Evolutionary conservation across 2,888 invertebrate genomes (phyloP), one percentile per base, ranked within the genome.

Genomic region (Caenorhabditis angaria): DNA sequence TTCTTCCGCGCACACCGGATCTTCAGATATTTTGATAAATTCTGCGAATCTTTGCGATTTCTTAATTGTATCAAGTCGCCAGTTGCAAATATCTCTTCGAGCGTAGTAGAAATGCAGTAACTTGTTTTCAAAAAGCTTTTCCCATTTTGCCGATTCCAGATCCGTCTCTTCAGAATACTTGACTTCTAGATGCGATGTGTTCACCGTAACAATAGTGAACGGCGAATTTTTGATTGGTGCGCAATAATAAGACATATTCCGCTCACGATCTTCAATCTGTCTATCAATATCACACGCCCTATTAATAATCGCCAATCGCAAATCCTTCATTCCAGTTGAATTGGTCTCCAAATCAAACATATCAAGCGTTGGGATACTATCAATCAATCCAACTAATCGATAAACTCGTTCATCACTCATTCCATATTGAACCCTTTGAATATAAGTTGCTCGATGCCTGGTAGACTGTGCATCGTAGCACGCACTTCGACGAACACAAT

Each of bases 331-430:
- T 12, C 76, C 66, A 20, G 78, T 75, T 14, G 80, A 70, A 24
- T 77, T 74, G 0, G 76, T 71, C 67, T 85, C 85, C 25, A 85
- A 51, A 53, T 84, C 83, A 27, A 76, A 82, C 70, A 85, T 76
- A 63, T 86, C 85, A 24, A 81, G 61, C 12, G 83, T 84, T 1
- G 83, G 80, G 29, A 86, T 84, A 22, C 78, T 76, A 67, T 86
- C 86, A 20, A 85, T 74, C 18, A 83, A 65, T 35, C 86, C 86
- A 70, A 86, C 78, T 29, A 83, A 66, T 53, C 82, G 71, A 35
- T 81, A 80, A 14, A 85, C 83, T 47, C 83, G 28, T 57, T 86
- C 84, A 67, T 86, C 85, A 25, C 84, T 78, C 63, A 72, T 72
- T 18, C 84, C 82, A 61, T 82, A 86, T n/a, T 83, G 85, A n/a